Percentiles rank a stretch among this genome's conserved stretches.
Conservation (phyloP, 2,888 invertebrate species). For the Trichogramma dendrolimi region DNA sequence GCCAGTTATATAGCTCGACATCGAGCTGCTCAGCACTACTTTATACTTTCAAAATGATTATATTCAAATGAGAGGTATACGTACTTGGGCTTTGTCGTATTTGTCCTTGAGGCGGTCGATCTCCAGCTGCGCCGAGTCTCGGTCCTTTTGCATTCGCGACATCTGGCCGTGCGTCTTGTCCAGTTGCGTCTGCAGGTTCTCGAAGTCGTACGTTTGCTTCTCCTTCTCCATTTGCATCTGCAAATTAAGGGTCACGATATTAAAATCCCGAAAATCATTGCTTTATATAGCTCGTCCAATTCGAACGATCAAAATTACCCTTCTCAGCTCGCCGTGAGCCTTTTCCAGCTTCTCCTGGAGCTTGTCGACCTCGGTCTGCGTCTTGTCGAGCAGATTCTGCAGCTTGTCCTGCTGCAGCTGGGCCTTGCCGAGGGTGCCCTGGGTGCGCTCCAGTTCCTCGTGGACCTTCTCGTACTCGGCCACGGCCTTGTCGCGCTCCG, state of each 20-base stretch:
- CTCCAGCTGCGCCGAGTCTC: slow-evolving; percentile 79
- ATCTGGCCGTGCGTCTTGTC: slow-evolving; percentile 86
- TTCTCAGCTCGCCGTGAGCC: slow-evolving; percentile 73
- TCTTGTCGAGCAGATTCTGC: slow-evolving; percentile 81
- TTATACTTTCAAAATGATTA: too few relatives aligned
- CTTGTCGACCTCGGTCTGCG: slow-evolving; percentile 86
- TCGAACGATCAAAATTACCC: slow-evolving; percentile 54
- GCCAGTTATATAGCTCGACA: too few relatives aligned
- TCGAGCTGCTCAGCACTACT: too few relatives aligned
- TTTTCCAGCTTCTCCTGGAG: slow-evolving; percentile 85
- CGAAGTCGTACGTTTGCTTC: slow-evolving; percentile 85
- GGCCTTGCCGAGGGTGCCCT: slow-evolving; percentile 84
- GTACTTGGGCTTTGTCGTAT: slow-evolving; percentile 82
- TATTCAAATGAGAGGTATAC: not conserved
- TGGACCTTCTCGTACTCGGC: slow-evolving; percentile 80
- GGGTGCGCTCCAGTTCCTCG: slow-evolving; percentile 84
- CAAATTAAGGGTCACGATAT: not conserved
- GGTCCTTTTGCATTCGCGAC: slow-evolving; percentile 82
- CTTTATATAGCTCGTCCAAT: not conserved
- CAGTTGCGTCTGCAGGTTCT: slow-evolving; percentile 83
- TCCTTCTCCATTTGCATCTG: slow-evolving; percentile 86
- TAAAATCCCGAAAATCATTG: not conserved
- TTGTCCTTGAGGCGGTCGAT: slow-evolving; percentile 83
- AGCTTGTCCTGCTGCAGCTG: slow-evolving; percentile 89
- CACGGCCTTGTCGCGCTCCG: slow-evolving; percentile 82